phyloP scores from a whole-genome alignment of 2,888 invertebrate genomes.

The Apotomis capreana region DNA sequence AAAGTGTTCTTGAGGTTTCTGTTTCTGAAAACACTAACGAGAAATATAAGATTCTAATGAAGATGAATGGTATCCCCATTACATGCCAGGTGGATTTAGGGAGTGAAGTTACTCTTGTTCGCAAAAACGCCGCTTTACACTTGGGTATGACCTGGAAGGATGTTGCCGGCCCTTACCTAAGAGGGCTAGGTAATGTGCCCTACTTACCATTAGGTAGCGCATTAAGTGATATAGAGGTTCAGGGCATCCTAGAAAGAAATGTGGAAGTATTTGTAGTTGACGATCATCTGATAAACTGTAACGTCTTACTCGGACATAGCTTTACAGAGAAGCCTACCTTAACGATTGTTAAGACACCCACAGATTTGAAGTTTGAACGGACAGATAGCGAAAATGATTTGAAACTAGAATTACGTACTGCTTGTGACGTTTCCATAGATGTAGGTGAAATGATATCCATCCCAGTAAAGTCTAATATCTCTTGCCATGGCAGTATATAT shows the following conservation, averaged over 20 bases:
- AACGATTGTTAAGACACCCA: slow-evolving; percentile 1
- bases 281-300: background rate
- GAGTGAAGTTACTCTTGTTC: slow-evolving; percentile 1
- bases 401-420: slow-evolving; percentile 4
- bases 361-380: background rate
- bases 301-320: background rate
- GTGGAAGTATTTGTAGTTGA: background rate
- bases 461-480: background rate
- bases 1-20: slow-evolving; percentile 9
- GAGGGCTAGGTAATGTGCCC: background rate
- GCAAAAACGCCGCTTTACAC: background rate
- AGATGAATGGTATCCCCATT: background rate
- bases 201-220: background rate
- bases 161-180: background rate
- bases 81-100: background rate
- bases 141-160: background rate
- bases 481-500: background rate
- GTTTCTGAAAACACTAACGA: background rate
- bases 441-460: background rate
- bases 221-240: background rate
- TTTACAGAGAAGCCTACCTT: background rate
- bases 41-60: background rate
- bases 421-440: background rate
- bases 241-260: background rate
- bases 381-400: background rate